These are phyloP conservation scores for Tenthredo notha DNA, from an alignment of 2,888 invertebrate genomes.

Conservation along the genomic window DNA sequence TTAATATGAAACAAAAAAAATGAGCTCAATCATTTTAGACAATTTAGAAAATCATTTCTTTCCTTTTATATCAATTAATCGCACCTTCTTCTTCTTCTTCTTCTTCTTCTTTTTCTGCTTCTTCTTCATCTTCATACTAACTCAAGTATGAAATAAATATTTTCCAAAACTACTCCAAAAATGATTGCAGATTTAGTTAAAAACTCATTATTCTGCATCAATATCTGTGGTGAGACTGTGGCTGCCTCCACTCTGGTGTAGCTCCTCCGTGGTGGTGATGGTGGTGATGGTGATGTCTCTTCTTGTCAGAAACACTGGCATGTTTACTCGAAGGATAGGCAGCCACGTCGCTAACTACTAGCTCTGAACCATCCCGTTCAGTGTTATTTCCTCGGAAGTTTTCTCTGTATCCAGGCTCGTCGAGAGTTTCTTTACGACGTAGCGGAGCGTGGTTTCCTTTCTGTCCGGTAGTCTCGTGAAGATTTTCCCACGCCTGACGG, in stretches of 20 bases:
- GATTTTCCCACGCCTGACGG: constrained; percentile 95
- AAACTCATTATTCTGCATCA: constrained; percentile 60
- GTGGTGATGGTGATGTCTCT: constrained; percentile 88
- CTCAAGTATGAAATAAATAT: constrained; percentile 37
- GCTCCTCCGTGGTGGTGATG: constrained; percentile 82
- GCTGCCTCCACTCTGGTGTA: constrained; percentile 82
- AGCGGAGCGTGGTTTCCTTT: constrained; percentile 82
- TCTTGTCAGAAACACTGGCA: constrained; percentile 80
- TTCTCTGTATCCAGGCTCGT: constrained; percentile 81
- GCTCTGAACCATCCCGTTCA: constrained; percentile 85
- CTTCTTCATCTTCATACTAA: background rate
- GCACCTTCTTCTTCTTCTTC: constrained; percentile 61
- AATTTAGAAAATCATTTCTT: constrained; percentile 38
- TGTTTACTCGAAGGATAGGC: constrained; percentile 78
- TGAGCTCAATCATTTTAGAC: constrained; percentile 11
- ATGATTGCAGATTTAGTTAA: background rate
- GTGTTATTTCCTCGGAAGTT: constrained; percentile 72
- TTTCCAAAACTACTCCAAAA: constrained; percentile 23
- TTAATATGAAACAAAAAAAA: constrained; percentile 35
- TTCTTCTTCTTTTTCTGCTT: constrained; percentile 61
- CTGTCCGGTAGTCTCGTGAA: constrained; percentile 89
- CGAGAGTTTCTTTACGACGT: constrained; percentile 86
- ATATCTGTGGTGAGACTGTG: constrained; percentile 79
- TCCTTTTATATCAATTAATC: constrained; percentile 43
- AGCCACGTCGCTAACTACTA: constrained; percentile 85